Conservation (phyloP, 2,797 vertebrate genomes). For the Myotis planiceps region DNA sequence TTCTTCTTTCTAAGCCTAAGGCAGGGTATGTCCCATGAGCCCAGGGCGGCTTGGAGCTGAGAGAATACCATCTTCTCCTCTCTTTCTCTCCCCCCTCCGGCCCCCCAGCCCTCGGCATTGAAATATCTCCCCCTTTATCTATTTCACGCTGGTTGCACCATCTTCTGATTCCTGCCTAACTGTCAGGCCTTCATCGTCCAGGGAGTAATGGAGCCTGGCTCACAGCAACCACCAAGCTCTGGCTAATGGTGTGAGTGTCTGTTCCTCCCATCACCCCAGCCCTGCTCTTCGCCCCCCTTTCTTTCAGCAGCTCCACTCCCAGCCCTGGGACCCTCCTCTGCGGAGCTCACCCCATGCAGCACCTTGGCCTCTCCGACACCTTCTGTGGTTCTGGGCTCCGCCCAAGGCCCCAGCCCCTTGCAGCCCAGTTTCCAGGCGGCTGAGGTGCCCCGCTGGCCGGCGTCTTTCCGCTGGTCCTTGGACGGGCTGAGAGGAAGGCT, state of each 20-base stretch:
- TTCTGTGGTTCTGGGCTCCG: not conserved
- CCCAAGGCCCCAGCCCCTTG: not conserved
- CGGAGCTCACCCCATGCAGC: not conserved
- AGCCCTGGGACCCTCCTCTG: rapidly evolving
- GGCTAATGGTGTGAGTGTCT: rapidly evolving
- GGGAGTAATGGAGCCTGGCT: not conserved
- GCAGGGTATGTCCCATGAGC: not conserved
- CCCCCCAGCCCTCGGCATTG: not conserved
- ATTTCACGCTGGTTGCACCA: not conserved
- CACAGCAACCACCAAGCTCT: no score
- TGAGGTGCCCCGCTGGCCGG: not conserved
- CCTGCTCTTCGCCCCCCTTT: not conserved
- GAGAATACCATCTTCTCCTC: not conserved
- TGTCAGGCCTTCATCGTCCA: not conserved
- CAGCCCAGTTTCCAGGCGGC: not conserved
- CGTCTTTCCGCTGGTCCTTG: not conserved
- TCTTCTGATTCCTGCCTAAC: not conserved
- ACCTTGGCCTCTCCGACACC: not conserved
- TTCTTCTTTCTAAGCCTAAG: not conserved
- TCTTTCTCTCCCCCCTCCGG: no score
- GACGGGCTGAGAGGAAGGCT: rapidly evolving
- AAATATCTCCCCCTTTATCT: not conserved
- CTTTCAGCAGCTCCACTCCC: not conserved
- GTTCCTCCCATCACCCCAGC: rapidly evolving
- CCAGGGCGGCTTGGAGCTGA: not conserved